Evolutionary conservation across 2,888 invertebrate species (phyloP).

Genomic region (Cheiracanthium punctorium): DNA sequence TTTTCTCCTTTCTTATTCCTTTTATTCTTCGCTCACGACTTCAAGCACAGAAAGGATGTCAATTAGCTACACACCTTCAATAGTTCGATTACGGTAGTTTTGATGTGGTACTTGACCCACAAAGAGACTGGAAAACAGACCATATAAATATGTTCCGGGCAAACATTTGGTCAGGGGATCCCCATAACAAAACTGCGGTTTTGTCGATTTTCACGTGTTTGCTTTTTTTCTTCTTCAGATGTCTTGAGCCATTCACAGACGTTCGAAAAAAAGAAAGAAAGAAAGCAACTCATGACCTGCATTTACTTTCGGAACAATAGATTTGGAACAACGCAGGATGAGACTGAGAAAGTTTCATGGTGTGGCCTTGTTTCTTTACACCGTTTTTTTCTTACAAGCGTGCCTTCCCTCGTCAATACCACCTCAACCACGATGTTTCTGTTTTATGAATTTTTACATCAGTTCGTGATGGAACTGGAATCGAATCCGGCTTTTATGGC

Average conservation of each 20-base stretch:
- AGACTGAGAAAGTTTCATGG: slow-evolving; percentile 33
- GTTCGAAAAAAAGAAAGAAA: slow-evolving; percentile 10
- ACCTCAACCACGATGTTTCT: neutral
- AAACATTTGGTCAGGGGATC: slow-evolving; percentile 38
- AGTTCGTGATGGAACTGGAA: slow-evolving; percentile 2
- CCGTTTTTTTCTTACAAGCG: neutral
- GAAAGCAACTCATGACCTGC: slow-evolving; percentile 43
- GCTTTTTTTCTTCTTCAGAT: neutral
- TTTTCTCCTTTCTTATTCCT: too few relatives aligned
- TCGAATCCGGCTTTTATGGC: neutral
- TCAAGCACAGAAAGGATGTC: neutral
- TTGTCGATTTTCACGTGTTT: neutral
- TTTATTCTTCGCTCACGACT: neutral
- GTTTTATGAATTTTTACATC: neutral
- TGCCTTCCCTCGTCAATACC: neutral
- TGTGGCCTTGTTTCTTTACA: slow-evolving; percentile 42
- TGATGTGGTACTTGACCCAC: slow-evolving; percentile 31
- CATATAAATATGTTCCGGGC: slow-evolving; percentile 37
- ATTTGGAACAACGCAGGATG: slow-evolving; percentile 59
- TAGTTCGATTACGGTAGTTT: neutral
- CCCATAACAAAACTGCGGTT: too few relatives aligned
- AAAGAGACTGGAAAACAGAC: slow-evolving; percentile 15
- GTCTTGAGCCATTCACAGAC: neutral
- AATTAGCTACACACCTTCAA: neutral
- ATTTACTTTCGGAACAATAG: slow-evolving; percentile 57